Conservation (phyloP, 2,797 vertebrate genomes). For the Dipus sagitta region DNA sequence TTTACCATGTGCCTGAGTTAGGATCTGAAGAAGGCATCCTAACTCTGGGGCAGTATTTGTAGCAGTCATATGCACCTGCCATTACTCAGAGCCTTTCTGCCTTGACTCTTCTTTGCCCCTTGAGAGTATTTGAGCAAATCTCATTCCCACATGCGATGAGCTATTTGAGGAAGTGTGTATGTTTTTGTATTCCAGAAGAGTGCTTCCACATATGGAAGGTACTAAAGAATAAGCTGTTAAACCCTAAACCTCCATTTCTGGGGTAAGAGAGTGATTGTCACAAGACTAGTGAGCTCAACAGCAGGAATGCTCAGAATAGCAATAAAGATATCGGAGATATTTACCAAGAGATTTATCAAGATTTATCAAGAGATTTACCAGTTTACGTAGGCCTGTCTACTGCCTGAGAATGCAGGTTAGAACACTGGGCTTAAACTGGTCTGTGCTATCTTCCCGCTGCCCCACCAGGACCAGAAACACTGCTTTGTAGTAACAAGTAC, state of each 20-base stretch:
- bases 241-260: neutral
- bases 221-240: neutral
- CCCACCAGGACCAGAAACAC: accelerated
- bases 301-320: neutral
- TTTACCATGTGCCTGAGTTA: neutral
- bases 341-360: too few species aligned
- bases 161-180: neutral
- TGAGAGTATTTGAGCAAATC: neutral
- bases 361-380: too few species aligned
- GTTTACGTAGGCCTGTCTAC: too few species aligned
- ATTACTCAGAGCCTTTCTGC: neutral
- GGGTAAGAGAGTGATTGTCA: neutral
- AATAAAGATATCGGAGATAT: neutral
- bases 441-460: accelerated
- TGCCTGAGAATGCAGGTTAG: neutral
- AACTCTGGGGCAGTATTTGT: too few species aligned
- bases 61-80: accelerated
- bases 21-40: too few species aligned
- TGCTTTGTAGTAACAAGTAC: accelerated
- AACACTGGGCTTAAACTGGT: too few species aligned
- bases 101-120: neutral
- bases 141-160: neutral
- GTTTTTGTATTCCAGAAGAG: neutral
- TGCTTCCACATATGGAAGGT: neutral
- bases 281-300: neutral